Conservation (phyloP, 2,888 invertebrate species). For the Oxycera nigricornis region DNA sequence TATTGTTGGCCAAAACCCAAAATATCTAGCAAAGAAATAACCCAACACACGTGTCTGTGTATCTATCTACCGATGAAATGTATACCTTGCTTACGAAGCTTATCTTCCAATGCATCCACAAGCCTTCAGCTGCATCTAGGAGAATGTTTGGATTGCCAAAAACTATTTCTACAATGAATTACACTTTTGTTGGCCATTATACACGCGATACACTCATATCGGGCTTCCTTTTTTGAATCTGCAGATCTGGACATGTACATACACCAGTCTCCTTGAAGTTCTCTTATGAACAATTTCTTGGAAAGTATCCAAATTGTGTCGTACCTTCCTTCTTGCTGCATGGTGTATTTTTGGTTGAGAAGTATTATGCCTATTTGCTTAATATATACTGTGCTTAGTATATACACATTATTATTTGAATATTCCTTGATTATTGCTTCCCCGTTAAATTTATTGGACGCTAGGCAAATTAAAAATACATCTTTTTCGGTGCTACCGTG, state of each 20-base stretch:
- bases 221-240: neutral
- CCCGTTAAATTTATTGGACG: neutral
- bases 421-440: neutral
- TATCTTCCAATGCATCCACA: neutral
- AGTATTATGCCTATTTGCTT: neutral
- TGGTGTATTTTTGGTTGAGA: neutral
- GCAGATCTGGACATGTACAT: neutral
- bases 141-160: constrained; percentile 18
- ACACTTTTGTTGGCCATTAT: neutral
- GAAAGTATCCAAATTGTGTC: neutral
- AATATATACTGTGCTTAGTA: neutral
- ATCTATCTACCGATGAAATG: neutral
- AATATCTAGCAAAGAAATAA: no score
- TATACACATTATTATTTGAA: neutral
- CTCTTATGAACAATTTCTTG: neutral
- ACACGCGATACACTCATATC: neutral
- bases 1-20: no score
- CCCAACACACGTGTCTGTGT: neutral
- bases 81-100: neutral
- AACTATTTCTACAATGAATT: constrained; percentile 22
- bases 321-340: neutral
- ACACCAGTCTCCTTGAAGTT: constrained; percentile 8
- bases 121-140: neutral
- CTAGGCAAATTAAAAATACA: neutral
- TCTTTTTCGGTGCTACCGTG: neutral